Percentiles rank a stretch among this genome's conserved stretches.
phyloP scores from a whole-genome alignment of 1,140 invertebrate species.

The Papilio polyxenes region DNA sequence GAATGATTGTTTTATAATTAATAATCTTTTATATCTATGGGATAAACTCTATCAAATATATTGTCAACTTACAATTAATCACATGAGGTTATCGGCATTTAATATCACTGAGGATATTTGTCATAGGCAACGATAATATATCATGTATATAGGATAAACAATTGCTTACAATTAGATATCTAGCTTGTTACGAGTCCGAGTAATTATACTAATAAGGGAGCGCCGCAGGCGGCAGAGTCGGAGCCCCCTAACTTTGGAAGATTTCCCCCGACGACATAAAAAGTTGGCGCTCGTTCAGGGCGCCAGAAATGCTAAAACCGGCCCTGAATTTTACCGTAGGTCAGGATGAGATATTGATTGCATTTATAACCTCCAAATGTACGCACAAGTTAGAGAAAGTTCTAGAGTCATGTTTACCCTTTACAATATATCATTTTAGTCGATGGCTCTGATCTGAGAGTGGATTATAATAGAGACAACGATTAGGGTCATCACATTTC shows the following conservation, averaged over 20 bases:
- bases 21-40: not conserved
- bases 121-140: not conserved
- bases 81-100: not conserved
- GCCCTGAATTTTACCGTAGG: not conserved
- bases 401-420: conserved; percentile 1
- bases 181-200: not conserved
- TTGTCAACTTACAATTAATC: not conserved
- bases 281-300: too few species aligned
- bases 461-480: conserved; percentile 10
- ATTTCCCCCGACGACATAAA: too few species aligned
- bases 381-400: not conserved
- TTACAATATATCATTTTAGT: conserved; percentile 19
- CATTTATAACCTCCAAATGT: not conserved
- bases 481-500: conserved; percentile 12
- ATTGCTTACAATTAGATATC: not conserved
- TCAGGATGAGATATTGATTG: not conserved
- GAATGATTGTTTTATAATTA: not conserved
- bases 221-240: too few species aligned
- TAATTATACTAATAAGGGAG: not conserved
- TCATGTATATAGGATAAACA: too few species aligned
- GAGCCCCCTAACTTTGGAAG: too few species aligned
- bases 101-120: not conserved
- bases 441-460: conserved; percentile 3
- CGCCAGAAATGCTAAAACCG: too few species aligned
- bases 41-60: not conserved